A percentile compares a stretch with the other conserved stretches of the same genome.
phyloP scores from a whole-genome alignment of 2,113 vertebrate species.

The Brachypteracias leptosomus region DNA sequence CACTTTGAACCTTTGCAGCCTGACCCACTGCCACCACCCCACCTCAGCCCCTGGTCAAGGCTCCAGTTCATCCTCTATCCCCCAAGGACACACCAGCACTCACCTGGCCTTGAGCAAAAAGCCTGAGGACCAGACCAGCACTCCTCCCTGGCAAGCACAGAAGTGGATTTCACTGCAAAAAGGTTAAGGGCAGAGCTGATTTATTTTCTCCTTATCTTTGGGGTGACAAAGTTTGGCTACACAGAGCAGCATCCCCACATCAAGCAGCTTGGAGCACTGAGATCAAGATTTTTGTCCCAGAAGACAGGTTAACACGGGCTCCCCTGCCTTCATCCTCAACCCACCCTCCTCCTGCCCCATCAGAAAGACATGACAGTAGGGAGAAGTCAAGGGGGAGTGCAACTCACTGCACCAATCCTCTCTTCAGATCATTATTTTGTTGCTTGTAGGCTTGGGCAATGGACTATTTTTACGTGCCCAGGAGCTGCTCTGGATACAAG shows the following conservation, averaged over 20 bases:
- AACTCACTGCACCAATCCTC: neutral
- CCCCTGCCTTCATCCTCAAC: neutral
- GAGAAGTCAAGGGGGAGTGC: neutral
- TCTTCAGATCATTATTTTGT: neutral
- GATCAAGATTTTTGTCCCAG: neutral
- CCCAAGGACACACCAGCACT: rapidly evolving
- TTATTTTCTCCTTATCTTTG: neutral
- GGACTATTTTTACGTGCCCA: neutral
- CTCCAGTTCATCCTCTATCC: neutral
- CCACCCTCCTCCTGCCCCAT: neutral
- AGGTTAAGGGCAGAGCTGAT: neutral
- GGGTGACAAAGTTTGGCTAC: neutral
- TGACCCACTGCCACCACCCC: neutral
- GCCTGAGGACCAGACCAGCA: neutral
- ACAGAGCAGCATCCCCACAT: neutral
- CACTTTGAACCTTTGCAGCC: neutral
- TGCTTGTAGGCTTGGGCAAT: neutral
- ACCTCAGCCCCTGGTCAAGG: rapidly evolving
- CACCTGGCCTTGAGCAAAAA: neutral
- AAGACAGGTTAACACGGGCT: neutral
- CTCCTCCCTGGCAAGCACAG: neutral
- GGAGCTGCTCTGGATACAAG: neutral
- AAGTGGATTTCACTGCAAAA: neutral
- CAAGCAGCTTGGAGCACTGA: rapidly evolving
- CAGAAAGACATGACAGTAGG: neutral